Base-by-base conservation (phyloP, 2,113 vertebrate species). In the Andinoacara biseriatus region DNA sequence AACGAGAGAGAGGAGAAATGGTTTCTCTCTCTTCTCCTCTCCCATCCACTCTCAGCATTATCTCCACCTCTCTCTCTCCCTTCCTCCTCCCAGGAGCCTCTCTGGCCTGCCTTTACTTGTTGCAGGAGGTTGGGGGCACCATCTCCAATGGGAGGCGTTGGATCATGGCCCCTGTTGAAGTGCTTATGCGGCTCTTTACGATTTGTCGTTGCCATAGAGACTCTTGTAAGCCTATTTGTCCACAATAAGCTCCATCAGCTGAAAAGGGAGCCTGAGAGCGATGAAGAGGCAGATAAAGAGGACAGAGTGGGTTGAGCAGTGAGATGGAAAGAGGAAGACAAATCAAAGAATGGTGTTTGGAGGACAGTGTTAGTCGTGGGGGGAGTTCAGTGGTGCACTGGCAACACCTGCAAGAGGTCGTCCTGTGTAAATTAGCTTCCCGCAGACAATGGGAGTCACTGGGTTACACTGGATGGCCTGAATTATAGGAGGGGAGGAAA, bases 181-280 rank as follows among this genome's bases (percentile, higher is more conserved):
- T 87, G 91, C 87, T 93, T 88, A 74, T 88, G 90, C 52, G 74
- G 92, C 86, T 79, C 91, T 90, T 90, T 91, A 93, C 85, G 84
- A 84, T 95, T 91, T 40, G 69, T 35, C 2, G 97, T 97, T 96
- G 95, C 96, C 91, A 88, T 96, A 86, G 97, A 72, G 94, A 97
- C 90, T 57, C 79, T 87, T 91, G 78, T 96, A 95, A 95, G 94
- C 94, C 94, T 91, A 86, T 89, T 94, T 89, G 91, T 91, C 81
- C 92, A 91, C 82, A 87, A 90, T 93, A 93, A 89, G 93, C 90
- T 92, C 94, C 90, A 95, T 94, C 93, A 90, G 40, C 90, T 93
- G 74, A 61, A 84, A 89, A 88, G 92, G 82, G 82, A 92, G 88
- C 65, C 72, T 76, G 87, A 88, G 93, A 81, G 89, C 63, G 86